Conservation (phyloP, 2,113 vertebrate species). For the Centropus bengalensis region DNA sequence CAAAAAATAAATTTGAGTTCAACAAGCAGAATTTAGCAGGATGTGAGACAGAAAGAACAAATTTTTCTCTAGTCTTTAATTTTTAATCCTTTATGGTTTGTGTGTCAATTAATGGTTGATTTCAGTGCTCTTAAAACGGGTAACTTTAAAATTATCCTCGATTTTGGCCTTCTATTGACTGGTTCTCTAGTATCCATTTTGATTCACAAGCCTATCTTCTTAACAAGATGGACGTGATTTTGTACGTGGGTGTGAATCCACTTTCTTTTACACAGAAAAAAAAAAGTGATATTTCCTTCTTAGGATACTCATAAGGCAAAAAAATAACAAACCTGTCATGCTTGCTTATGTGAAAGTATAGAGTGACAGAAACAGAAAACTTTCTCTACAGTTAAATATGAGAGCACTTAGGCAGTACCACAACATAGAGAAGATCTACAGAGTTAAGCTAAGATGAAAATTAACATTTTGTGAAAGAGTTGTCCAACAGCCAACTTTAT, state of each 20-base stretch:
- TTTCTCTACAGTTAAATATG: background rate
- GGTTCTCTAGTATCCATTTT: background rate
- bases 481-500: background rate
- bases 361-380: background rate
- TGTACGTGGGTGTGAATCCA: background rate
- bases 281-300: too few relatives aligned
- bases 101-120: background rate
- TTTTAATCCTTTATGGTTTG: background rate
- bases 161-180: fast-evolving
- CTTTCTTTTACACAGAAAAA: background rate
- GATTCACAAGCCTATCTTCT: background rate
- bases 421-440: background rate
- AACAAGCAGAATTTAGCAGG: background rate
- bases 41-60: background rate
- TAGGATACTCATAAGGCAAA: background rate
- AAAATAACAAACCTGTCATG: background rate
- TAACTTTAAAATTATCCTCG: background rate
- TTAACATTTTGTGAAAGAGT: background rate
- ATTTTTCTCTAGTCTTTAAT: background rate
- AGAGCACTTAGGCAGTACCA: background rate
- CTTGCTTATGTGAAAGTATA: background rate
- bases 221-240: background rate
- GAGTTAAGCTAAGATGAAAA: background rate
- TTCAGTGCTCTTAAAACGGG: background rate
- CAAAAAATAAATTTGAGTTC: background rate